Conservation (phyloP, 2,113 vertebrate genomes). For the Thunnus maccoyii region DNA sequence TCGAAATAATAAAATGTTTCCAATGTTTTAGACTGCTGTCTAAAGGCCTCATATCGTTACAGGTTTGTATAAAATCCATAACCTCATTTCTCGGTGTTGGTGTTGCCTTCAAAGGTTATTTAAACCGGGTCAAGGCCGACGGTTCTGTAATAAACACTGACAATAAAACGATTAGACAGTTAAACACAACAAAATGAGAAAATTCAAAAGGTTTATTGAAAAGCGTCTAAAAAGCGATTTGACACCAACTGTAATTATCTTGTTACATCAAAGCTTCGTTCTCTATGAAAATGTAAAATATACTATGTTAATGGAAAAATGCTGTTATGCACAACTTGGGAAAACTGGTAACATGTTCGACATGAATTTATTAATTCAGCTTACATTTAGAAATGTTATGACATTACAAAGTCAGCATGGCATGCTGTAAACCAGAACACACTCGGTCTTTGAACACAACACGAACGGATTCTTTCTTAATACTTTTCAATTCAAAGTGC, state of each 20-base stretch:
- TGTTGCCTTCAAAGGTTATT: not conserved
- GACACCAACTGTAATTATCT: slow-evolving; percentile 41
- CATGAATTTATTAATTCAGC: slow-evolving; percentile 26
- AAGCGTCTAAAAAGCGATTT: slow-evolving; percentile 69
- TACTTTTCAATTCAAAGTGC: slow-evolving; percentile 77
- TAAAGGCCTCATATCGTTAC: not conserved
- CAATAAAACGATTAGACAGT: not conserved
- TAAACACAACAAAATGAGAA: slow-evolving; percentile 24
- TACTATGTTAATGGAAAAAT: slow-evolving; percentile 46
- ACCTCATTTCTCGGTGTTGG: not conserved
- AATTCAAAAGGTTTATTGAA: slow-evolving; percentile 71
- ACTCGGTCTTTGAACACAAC: slow-evolving; percentile 38
- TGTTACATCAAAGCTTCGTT: slow-evolving; percentile 60
- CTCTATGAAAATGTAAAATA: slow-evolving; percentile 71
- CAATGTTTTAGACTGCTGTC: too few relatives aligned
- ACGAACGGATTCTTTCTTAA: slow-evolving; percentile 33
- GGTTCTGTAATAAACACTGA: not conserved
- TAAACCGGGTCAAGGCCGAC: not conserved
- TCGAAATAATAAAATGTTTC: not conserved
- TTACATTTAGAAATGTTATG: slow-evolving; percentile 55
- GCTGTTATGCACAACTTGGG: slow-evolving; percentile 23
- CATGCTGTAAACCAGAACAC: not conserved
- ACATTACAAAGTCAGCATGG: slow-evolving; percentile 16
- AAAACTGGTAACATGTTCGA: not conserved
- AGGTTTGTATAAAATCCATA: not conserved